Conservation (phyloP, 2,888 invertebrate species). For the Drosophila algonquin region DNA sequence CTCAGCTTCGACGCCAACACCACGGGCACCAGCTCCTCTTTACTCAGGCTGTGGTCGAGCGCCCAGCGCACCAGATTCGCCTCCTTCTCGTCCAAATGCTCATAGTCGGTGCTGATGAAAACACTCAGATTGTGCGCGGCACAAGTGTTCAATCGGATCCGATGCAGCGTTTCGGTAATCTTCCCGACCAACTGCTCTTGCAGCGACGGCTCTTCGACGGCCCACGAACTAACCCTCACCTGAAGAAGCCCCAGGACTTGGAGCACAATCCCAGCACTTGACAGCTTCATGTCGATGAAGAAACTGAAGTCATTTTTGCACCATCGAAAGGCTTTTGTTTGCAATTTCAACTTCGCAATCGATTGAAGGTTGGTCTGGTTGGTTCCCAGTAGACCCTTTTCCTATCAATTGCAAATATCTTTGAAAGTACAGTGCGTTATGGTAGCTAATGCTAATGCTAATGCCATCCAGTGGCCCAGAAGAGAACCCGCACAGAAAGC, state of each 20-base stretch:
- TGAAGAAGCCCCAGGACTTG: neutral
- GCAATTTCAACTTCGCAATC: neutral
- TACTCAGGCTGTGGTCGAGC: constrained; percentile 8
- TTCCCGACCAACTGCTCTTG: neutral
- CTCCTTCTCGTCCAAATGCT: constrained; percentile 4
- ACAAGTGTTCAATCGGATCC: constrained; percentile 16
- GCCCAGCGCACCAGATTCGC: constrained; percentile 19
- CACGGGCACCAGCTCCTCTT: constrained; percentile 22
- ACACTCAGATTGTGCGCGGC: neutral
- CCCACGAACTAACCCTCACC: neutral
- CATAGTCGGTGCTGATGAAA: constrained; percentile 26
- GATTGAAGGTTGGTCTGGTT: neutral
- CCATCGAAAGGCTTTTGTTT: neutral
- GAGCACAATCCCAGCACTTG: neutral
- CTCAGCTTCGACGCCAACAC: constrained; percentile 29
- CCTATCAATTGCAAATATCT: neutral
- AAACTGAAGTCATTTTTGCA: neutral
- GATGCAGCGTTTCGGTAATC: neutral
- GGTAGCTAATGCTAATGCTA: no score
- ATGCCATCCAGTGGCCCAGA: no score
- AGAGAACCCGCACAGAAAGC: no score
- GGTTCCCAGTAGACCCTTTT: neutral
- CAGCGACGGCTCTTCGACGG: constrained; percentile 5
- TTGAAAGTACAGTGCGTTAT: neutral
- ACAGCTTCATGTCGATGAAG: neutral